A percentile compares a stretch with the other conserved stretches of the same genome.
These are phyloP conservation scores for Platanista minor DNA, from an alignment of 2,113 vertebrate species.

Conservation along the genomic window DNA sequence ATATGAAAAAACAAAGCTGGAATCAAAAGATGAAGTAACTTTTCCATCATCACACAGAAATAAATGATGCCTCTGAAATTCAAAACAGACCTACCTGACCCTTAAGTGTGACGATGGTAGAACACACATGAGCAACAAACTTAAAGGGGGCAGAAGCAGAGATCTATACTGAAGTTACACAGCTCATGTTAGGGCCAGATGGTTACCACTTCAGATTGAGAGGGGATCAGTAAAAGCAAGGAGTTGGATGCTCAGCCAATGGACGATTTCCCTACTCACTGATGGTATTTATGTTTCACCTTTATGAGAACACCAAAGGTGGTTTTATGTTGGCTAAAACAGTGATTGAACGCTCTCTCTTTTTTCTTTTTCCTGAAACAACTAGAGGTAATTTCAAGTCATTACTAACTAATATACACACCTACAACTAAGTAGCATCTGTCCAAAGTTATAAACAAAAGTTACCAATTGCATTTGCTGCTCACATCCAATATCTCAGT, in stretches of 20 bases:
- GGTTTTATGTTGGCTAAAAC: not conserved
- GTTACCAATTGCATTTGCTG: not conserved
- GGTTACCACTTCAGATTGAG: not conserved
- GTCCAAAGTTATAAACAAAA: not conserved
- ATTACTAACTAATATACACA: not conserved
- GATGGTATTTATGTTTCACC: not conserved
- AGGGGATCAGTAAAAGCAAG: not conserved
- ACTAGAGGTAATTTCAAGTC: not conserved
- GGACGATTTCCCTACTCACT: not conserved
- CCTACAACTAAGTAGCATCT: not conserved
- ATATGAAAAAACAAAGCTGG: not conserved
- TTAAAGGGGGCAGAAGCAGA: not conserved
- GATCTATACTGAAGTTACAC: not conserved
- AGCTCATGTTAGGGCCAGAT: not conserved
- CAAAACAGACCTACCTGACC: not conserved
- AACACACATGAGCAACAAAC: not conserved
- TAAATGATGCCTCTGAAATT: not conserved
- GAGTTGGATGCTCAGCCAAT: not conserved
- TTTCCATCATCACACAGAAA: not conserved
- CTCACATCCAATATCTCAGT: not conserved
- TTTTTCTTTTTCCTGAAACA: not conserved
- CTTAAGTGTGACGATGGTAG: not conserved
- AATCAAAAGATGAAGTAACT: not conserved
- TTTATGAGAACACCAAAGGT: not conserved
- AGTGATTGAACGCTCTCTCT: not conserved